These are phyloP conservation scores for Phlogophora meticulosa DNA, from an alignment of 2,888 invertebrate species.

Conservation along the genomic window DNA sequence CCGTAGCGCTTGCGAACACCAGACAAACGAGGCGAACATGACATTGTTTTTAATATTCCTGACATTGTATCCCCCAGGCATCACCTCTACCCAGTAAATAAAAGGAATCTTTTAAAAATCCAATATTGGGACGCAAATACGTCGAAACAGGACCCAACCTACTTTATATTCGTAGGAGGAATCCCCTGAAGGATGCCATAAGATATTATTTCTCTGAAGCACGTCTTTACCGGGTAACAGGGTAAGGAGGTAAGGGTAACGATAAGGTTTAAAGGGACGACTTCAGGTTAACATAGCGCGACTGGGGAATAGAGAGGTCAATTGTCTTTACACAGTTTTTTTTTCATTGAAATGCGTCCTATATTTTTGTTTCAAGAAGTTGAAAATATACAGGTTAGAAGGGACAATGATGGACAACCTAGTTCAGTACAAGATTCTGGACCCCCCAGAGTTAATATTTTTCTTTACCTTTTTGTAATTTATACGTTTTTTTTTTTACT, in stretches of 20 bases:
- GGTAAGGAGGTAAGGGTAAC: slow-evolving; percentile 26
- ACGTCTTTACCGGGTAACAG: slow-evolving; percentile 33
- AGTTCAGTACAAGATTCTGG: too few species aligned
- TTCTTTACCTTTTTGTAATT: too few species aligned
- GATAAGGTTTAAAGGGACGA: slow-evolving; percentile 27
- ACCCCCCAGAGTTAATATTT: too few species aligned
- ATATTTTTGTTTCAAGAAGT: too few species aligned
- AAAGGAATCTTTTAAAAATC: slow-evolving; percentile 47
- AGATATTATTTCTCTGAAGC: slow-evolving; percentile 51
- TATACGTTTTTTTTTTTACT: too few species aligned
- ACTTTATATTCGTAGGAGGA: slow-evolving; percentile 51
- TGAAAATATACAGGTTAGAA: too few species aligned
- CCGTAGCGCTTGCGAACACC: too few species aligned
- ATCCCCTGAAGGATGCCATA: slow-evolving; percentile 43
- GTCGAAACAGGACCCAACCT: slow-evolving; percentile 36
- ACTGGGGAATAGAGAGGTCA: background rate
- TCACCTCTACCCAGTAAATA: slow-evolving; percentile 19
- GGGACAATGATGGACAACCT: too few species aligned
- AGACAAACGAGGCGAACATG: too few species aligned
- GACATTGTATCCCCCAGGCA: background rate
- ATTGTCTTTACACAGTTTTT: too few species aligned
- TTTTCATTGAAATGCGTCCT: too few species aligned
- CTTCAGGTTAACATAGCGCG: slow-evolving; percentile 8
- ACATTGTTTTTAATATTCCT: background rate
- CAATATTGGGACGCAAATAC: slow-evolving; percentile 43